Conservation (phyloP, 2,113 vertebrate genomes). For the Geococcyx californianus region DNA sequence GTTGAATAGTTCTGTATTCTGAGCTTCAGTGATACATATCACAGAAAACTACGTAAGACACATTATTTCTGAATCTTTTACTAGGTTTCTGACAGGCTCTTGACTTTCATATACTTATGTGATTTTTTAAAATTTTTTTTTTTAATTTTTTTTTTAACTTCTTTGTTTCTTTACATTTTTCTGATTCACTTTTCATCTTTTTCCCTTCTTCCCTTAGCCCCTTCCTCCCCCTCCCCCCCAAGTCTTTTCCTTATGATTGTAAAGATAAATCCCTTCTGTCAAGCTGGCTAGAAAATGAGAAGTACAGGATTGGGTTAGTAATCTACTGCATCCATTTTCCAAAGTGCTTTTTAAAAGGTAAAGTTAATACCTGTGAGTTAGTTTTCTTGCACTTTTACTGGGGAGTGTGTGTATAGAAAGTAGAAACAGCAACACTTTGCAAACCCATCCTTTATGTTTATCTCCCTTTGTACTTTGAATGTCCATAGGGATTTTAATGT, state of each 20-base stretch:
- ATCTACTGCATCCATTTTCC: not conserved
- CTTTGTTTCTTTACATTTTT: not conserved
- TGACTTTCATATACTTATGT: not conserved
- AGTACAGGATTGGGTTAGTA: not conserved
- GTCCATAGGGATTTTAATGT: not conserved
- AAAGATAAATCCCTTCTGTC: not conserved
- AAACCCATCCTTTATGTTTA: not conserved
- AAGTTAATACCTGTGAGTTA: not conserved
- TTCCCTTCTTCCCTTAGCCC: rapidly evolving
- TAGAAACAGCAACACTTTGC: not conserved
- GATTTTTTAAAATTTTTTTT: not conserved
- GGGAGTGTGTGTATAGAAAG: not conserved
- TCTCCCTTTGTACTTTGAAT: not conserved
- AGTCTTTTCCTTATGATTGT: not conserved
- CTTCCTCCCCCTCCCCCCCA: too few relatives aligned
- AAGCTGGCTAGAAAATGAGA: not conserved
- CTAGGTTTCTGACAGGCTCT: not conserved
- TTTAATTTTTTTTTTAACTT: not conserved
- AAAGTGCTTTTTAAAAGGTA: not conserved
- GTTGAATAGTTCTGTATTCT: not conserved
- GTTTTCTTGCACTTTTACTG: not conserved
- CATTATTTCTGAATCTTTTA: not conserved
- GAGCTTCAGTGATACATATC: not conserved
- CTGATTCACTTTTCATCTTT: not conserved
- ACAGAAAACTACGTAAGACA: not conserved